phyloP scores from a whole-genome alignment of 2,113 vertebrate genomes.

The Ia io region DNA sequence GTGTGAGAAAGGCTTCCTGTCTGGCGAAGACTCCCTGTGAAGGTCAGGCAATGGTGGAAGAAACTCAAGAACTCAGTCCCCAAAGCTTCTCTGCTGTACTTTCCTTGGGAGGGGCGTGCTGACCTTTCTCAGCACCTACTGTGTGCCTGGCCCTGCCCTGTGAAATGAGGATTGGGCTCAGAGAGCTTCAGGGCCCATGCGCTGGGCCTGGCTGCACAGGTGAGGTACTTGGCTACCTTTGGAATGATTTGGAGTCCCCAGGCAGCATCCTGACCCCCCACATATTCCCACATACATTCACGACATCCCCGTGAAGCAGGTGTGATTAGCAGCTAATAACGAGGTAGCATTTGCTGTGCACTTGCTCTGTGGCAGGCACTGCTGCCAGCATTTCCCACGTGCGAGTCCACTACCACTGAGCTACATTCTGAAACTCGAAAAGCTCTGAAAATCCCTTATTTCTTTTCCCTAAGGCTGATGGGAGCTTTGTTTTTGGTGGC shows the following conservation, averaged over 20 bases:
- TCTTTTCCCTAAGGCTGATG: not conserved
- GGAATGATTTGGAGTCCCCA: not conserved
- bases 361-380: not conserved
- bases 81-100: not conserved
- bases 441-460: not conserved
- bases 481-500: not conserved
- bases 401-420: fast-evolving
- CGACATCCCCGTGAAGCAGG: not conserved
- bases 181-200: not conserved
- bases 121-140: not conserved
- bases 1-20: not conserved
- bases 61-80: not conserved
- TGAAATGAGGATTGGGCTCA: not conserved
- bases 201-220: not conserved
- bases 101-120: not conserved
- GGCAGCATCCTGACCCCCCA: not conserved
- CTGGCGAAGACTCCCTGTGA: not conserved
- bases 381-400: not conserved
- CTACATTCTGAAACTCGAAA: not conserved
- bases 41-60: not conserved
- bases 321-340: fast-evolving
- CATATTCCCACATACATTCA: not conserved
- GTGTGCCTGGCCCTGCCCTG: not conserved
- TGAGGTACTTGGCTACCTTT: not conserved
- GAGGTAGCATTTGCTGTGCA: not conserved